Base-by-base conservation (phyloP, 2,888 invertebrate genomes). In the Encarsia formosa region DNA sequence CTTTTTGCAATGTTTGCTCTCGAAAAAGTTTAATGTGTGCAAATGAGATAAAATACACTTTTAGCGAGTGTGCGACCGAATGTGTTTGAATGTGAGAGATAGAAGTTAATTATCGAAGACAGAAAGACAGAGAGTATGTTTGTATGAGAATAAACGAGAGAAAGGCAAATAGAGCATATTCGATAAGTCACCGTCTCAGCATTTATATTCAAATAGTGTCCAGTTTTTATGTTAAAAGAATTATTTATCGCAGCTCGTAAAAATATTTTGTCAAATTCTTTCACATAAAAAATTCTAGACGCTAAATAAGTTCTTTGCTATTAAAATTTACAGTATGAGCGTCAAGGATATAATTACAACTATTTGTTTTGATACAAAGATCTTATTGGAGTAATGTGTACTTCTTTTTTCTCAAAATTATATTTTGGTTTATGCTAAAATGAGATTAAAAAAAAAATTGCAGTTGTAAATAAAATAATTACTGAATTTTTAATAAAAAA, bases 121-220 rank as follows among this genome's bases (percentile, higher is more conserved):
- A 26, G 26, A 8, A 5, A 29, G n/a, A n/a, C n/a, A 29, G 35
- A 37, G 22, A 16, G 20, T 11, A 24, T 9, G 34, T 3, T 5
- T 8, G 3, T 2, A 19, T 34, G 48, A 19, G 35, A 19, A 23
- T 23, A 26, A 38, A 34, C 31, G 26, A 35, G 40, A 11, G 34
- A 18, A 20, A 42, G 38, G 18, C 32, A 37, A 22, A 29, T 24
- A 39, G 52, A 49, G 54, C 54, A 47, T 50, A 47, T 50, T 50
- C 54, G 46, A 50, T 50, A n/a, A n/a, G n/a, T n/a, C n/a, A n/a
- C n/a, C n/a, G n/a, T n/a, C n/a, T n/a, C n/a, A n/a, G n/a, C n/a
- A n/a, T n/a, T n/a, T n/a, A n/a, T n/a, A n/a, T n/a, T n/a, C n/a
- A n/a, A n/a, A n/a, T n/a, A n/a, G n/a, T n/a, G n/a, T n/a, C n/a